Evolutionary conservation across 2,797 vertebrate species (phyloP).

Genomic region (Cottoperca gobio): DNA sequence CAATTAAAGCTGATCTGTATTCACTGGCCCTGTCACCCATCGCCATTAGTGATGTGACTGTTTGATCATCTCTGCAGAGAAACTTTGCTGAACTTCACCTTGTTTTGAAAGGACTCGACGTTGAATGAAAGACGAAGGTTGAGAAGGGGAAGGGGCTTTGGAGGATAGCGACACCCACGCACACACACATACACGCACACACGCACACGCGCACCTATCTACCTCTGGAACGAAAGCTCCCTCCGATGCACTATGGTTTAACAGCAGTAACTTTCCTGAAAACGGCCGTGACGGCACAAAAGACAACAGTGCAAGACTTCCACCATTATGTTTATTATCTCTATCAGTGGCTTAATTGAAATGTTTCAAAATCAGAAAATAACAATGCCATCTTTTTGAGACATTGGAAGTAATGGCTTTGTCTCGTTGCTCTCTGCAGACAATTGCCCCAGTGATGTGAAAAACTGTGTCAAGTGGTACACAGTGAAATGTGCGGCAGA

Average conservation of each 20-base stretch:
- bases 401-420: conserved; percentile 85
- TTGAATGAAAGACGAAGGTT: conserved; percentile 78
- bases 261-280: conserved; percentile 56
- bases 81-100: conserved; percentile 93
- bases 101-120: conserved; percentile 93
- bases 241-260: conserved; percentile 62
- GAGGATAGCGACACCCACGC: conserved; percentile 41
- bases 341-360: conserved; percentile 85
- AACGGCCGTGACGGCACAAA: conserved; percentile 72
- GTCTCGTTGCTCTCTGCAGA: conserved; percentile 84
- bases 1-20: conserved; percentile 99
- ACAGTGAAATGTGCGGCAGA: conserved; percentile 83
- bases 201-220: conserved; percentile 25
- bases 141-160: conserved; percentile 47
- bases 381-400: conserved; percentile 81
- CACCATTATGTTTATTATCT: conserved; percentile 82
- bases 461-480: conserved; percentile 87
- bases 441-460: conserved; percentile 87
- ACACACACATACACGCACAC: conserved; percentile 20
- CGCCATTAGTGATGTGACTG: conserved; percentile 95
- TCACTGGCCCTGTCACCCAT: conserved; percentile 96
- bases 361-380: conserved; percentile 84
- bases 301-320: conserved; percentile 75
- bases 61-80: conserved; percentile 92
- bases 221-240: conserved; percentile 61